Conservation (phyloP, 2,113 vertebrate species). For the Strix aluco region DNA sequence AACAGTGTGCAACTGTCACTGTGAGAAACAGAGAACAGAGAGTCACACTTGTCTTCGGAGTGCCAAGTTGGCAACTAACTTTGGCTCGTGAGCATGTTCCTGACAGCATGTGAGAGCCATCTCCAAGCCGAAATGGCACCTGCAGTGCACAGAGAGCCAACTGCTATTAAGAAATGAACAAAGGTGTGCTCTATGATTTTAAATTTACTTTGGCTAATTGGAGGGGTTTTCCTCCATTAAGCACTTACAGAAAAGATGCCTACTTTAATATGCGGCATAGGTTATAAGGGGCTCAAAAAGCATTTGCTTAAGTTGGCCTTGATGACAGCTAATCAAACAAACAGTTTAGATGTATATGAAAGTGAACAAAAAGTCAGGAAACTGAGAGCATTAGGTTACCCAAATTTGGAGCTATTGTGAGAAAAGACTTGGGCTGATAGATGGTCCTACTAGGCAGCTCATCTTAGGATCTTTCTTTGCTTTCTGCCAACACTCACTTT, state of each 20-base stretch:
- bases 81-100: not conserved
- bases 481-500: not conserved
- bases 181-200: not conserved
- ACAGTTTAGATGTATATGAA: not conserved
- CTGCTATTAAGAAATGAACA: not conserved
- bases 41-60: not conserved
- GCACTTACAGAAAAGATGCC: not conserved
- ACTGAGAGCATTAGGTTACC: not conserved
- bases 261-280: not conserved
- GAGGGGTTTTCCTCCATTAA: not conserved
- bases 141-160: not conserved
- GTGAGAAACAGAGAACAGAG: not conserved
- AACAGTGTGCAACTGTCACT: not conserved
- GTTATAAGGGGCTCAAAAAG: not conserved
- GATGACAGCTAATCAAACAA: not conserved
- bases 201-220: not conserved
- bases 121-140: not conserved
- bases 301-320: not conserved
- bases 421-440: not conserved
- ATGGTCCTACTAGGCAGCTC: not conserved
- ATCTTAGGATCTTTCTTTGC: not conserved
- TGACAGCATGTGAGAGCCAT: conserved; percentile 2
- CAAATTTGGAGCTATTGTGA: not conserved
- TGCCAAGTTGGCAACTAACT: not conserved
- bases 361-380: not conserved